Evolutionary conservation across 2,797 vertebrate genomes (phyloP).

Genomic region (Xerus rutilus): DNA sequence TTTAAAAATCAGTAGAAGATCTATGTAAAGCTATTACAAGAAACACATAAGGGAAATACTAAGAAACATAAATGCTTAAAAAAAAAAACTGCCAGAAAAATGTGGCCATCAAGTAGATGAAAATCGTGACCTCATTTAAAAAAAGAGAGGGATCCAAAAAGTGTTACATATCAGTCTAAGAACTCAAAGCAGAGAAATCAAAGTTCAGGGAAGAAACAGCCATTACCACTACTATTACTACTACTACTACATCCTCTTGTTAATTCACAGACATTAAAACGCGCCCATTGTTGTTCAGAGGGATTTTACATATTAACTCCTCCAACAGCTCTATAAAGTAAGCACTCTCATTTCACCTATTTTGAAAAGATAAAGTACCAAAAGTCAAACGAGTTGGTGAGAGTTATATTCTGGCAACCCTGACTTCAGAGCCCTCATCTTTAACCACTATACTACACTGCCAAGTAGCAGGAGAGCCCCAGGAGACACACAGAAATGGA

Average conservation of each 20-base stretch:
- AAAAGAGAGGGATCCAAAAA: slow-evolving; percentile 32
- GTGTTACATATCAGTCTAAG: slow-evolving; percentile 7
- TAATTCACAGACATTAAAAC: slow-evolving; percentile 46
- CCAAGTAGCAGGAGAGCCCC: background rate
- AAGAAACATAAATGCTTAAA: slow-evolving; percentile 27
- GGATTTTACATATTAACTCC: background rate
- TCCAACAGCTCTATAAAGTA: background rate
- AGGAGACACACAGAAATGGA: background rate
- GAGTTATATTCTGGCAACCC: background rate
- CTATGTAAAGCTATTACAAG: background rate
- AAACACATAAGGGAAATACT: background rate
- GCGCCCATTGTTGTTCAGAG: background rate
- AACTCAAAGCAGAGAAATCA: slow-evolving; percentile 39
- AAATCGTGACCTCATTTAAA: slow-evolving; percentile 24
- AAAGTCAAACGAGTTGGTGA: background rate
- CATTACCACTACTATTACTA: background rate
- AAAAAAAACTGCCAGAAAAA: slow-evolving; percentile 48
- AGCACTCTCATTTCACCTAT: background rate
- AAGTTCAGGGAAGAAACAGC: slow-evolving; percentile 2
- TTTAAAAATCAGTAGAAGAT: background rate
- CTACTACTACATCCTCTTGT: background rate
- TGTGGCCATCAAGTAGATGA: background rate
- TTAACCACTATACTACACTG: background rate
- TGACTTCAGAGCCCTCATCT: background rate
- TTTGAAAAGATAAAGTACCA: slow-evolving; percentile 2